These are phyloP conservation scores for Antedon mediterranea DNA, from an alignment of 53 echinoderm and acorn worm species.

Conservation along the genomic window DNA sequence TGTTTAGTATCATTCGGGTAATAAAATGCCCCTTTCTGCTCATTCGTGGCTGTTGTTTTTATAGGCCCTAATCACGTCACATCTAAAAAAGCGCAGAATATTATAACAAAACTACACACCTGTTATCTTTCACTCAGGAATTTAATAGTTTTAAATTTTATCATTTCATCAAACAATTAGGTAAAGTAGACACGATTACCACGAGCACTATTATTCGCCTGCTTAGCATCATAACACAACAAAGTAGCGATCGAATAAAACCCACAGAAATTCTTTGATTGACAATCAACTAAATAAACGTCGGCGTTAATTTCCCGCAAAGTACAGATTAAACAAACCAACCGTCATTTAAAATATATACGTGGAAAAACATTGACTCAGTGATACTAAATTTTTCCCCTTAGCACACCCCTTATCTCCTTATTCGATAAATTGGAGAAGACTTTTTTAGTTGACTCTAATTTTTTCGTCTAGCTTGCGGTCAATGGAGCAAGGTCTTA, in stretches of 20 bases:
- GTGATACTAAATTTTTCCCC: neutral
- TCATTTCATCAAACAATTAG: neutral
- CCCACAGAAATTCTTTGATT: neutral
- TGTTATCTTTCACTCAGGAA: neutral
- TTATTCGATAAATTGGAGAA: neutral
- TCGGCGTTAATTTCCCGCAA: neutral
- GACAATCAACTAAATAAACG: neutral
- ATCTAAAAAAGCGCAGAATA: too few relatives aligned
- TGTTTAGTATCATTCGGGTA: too few relatives aligned
- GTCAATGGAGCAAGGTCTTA: neutral
- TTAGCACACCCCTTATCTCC: neutral
- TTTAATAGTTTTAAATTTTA: neutral
- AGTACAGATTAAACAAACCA: neutral
- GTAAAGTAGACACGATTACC: neutral
- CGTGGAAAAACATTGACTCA: neutral
- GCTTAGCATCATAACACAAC: neutral
- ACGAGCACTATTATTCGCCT: neutral
- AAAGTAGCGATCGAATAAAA: neutral
- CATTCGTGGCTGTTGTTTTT: too few relatives aligned
- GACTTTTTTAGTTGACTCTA: neutral
- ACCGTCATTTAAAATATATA: neutral
- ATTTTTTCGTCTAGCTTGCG: neutral
- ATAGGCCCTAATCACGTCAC: too few relatives aligned
- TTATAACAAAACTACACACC: neutral
- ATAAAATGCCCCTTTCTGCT: too few relatives aligned